Percentiles rank a stretch among this genome's conserved stretches.
These are phyloP conservation scores for Sphaerophoria rueppellii DNA, from an alignment of 2,888 invertebrate species.

Conservation along the genomic window DNA sequence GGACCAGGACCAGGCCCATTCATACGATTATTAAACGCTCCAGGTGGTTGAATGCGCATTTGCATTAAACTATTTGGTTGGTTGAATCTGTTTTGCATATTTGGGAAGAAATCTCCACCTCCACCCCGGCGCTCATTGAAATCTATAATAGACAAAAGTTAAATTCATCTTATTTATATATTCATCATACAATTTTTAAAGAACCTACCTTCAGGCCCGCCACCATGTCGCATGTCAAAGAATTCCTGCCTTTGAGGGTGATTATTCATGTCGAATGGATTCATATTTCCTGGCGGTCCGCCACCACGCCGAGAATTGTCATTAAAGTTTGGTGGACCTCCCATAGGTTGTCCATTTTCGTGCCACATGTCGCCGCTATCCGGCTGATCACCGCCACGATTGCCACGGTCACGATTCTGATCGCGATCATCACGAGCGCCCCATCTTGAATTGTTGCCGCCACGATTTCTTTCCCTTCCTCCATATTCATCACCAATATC, in stretches of 20 bases:
- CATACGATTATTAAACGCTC: slow-evolving; percentile 78
- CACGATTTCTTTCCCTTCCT: slow-evolving; percentile 77
- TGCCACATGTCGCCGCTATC: slow-evolving; percentile 76
- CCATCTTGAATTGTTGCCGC: slow-evolving; percentile 77
- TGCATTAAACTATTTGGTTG: slow-evolving; percentile 81
- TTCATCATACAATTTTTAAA: not conserved
- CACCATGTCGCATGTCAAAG: slow-evolving; percentile 61
- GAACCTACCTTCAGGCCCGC: slow-evolving; percentile 74
- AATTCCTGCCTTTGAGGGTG: slow-evolving; percentile 78
- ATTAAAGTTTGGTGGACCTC: slow-evolving; percentile 75
- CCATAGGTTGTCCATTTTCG: slow-evolving; percentile 74
- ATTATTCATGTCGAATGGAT: slow-evolving; percentile 77
- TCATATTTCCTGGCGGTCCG: slow-evolving; percentile 75
- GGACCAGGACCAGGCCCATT: slow-evolving; percentile 63
- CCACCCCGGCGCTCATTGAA: slow-evolving; percentile 79
- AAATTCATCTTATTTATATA: not conserved
- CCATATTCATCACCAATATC: slow-evolving; percentile 70
- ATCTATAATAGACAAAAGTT: slow-evolving; percentile 73
- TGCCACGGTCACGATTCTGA: slow-evolving; percentile 82
- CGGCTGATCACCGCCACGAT: slow-evolving; percentile 74
- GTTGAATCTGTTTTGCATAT: slow-evolving; percentile 81
- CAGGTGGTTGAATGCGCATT: slow-evolving; percentile 81
- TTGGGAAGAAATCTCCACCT: slow-evolving; percentile 78
- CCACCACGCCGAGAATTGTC: slow-evolving; percentile 73
- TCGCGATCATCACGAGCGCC: slow-evolving; percentile 83